Percentiles rank a stretch among this genome's conserved stretches.
These are phyloP conservation scores for Capitella teleta DNA, from an alignment of 1,140 invertebrate genomes.

Conservation along the genomic window DNA sequence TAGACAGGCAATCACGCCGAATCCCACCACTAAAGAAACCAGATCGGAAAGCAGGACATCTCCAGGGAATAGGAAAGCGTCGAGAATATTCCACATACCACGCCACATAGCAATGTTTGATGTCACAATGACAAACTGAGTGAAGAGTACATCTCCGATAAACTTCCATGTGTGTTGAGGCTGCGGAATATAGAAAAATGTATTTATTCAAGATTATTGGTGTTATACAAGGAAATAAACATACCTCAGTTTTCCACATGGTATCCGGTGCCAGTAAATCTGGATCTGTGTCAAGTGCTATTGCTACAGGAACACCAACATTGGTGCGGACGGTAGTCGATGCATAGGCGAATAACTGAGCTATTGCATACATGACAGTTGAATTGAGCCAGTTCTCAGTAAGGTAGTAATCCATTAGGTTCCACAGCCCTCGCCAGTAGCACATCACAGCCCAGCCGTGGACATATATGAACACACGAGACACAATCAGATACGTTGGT, in stretches of 20 bases:
- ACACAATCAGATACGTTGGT: slow-evolving; percentile 2
- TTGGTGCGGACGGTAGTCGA: slow-evolving; percentile 6
- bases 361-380: slow-evolving; percentile 3
- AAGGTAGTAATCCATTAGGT: slow-evolving; percentile 10
- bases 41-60: not conserved
- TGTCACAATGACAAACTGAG: slow-evolving; percentile 11
- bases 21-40: slow-evolving; percentile 6
- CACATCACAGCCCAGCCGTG: slow-evolving; percentile 10
- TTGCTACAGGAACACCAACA: slow-evolving; percentile 10
- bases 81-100: slow-evolving; percentile 10
- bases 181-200: no score
- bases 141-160: slow-evolving; percentile 9
- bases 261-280: slow-evolving; percentile 10
- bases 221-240: no score
- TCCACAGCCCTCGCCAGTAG: slow-evolving; percentile 13
- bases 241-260: slow-evolving; percentile 7
- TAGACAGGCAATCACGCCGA: not conserved
- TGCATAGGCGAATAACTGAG: slow-evolving; percentile 3
- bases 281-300: slow-evolving; percentile 8
- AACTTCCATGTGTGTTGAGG: slow-evolving; percentile 5
- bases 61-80: slow-evolving; percentile 6
- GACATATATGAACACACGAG: slow-evolving; percentile 8
- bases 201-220: no score
- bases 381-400: slow-evolving; percentile 1
- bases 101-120: slow-evolving; percentile 8